Percentiles rank a stretch among this genome's conserved stretches.
Evolutionary conservation across 2,113 vertebrate genomes (phyloP).

Genomic region (Aplodontia rufa): DNA sequence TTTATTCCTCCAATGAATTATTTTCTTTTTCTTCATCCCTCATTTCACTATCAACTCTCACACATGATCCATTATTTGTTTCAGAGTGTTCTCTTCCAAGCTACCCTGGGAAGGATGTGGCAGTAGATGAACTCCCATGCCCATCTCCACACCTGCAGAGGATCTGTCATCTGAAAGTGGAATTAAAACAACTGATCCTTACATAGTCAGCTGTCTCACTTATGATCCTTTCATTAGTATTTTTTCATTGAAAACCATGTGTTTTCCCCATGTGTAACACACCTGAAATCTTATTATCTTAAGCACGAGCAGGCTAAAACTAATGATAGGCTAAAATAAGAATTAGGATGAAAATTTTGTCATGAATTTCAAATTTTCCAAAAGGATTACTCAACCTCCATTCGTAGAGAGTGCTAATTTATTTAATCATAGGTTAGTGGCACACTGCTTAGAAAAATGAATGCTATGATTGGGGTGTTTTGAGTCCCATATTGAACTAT

Average conservation of each 20-base stretch:
- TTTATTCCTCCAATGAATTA: neutral
- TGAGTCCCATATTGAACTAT: conserved; percentile 3
- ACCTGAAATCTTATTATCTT: conserved; percentile 33
- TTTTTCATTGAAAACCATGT: conserved; percentile 25
- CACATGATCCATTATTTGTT: neutral
- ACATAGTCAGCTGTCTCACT: neutral
- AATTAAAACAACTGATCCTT: neutral
- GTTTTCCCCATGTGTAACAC: neutral
- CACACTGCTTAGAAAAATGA: conserved; percentile 55
- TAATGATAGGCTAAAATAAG: conserved; percentile 29
- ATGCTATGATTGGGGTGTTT: conserved; percentile 2
- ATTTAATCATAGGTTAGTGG: conserved; percentile 61
- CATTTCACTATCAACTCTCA: neutral
- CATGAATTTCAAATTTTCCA: conserved; percentile 49
- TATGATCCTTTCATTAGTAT: neutral
- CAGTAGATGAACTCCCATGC: neutral
- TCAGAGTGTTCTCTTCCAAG: neutral
- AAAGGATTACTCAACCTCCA: conserved; percentile 23
- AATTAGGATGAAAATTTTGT: conserved; percentile 12
- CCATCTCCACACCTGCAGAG: neutral
- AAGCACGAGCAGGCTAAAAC: neutral
- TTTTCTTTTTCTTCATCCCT: neutral
- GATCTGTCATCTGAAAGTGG: neutral
- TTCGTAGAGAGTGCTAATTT: conserved; percentile 52
- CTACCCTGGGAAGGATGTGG: neutral